Conservation (phyloP, 2,888 invertebrate species). For the Hypomecis punctinalis region DNA sequence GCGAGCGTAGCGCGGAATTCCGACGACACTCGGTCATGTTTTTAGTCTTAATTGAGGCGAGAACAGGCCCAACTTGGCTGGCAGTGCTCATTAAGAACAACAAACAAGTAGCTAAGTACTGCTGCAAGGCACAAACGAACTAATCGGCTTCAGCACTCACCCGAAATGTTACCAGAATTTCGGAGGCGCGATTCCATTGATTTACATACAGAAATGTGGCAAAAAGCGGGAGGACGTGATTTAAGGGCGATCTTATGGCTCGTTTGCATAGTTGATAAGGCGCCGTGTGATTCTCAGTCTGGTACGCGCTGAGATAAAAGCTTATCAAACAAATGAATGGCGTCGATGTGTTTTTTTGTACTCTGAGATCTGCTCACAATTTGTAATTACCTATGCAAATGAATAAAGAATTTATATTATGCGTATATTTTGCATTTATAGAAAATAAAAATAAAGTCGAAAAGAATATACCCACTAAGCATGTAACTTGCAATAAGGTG, state of each 20-base stretch:
- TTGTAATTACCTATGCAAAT: neutral
- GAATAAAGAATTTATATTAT: too few relatives aligned
- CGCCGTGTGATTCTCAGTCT: conserved; percentile 11
- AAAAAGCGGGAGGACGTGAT: conserved; percentile 26
- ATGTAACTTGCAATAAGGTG: too few relatives aligned
- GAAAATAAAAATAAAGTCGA: too few relatives aligned
- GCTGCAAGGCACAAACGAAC: conserved; percentile 58
- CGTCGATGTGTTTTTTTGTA: neutral
- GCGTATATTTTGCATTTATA: too few relatives aligned
- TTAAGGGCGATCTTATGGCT: conserved; percentile 26
- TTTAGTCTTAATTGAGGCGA: conserved; percentile 81
- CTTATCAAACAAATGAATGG: conserved; percentile 12
- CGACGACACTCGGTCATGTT: conserved; percentile 76
- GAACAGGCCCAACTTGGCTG: conserved; percentile 78
- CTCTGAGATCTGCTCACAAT: neutral
- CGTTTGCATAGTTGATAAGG: conserved; percentile 32
- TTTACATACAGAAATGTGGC: conserved; percentile 30
- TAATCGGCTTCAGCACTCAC: conserved; percentile 74
- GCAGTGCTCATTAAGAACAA: conserved; percentile 82
- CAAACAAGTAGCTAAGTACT: conserved; percentile 81
- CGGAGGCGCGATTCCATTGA: conserved; percentile 32
- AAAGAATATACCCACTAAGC: too few relatives aligned
- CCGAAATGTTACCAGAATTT: conserved; percentile 42
- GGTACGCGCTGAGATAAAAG: conserved; percentile 10
- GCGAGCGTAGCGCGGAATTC: conserved; percentile 54